Percentiles rank a stretch among this genome's conserved stretches.
Evolutionary conservation across 2,797 vertebrate species (phyloP).

Genomic region (Botia kubotai): DNA sequence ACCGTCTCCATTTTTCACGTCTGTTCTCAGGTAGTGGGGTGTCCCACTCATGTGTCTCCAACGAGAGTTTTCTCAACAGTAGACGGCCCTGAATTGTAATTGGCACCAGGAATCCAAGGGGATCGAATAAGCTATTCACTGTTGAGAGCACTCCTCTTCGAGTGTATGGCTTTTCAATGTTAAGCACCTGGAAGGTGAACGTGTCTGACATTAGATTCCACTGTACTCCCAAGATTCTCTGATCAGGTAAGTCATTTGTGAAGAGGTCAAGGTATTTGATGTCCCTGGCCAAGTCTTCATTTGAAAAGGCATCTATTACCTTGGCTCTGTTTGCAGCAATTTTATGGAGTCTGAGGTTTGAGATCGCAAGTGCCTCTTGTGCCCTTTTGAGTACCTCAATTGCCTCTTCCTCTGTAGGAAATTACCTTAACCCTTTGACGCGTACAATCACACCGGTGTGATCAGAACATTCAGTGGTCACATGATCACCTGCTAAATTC

Average conservation of each 20-base stretch:
- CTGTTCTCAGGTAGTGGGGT: not conserved
- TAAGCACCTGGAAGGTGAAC: not conserved
- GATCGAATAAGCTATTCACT: slow-evolving; percentile 42
- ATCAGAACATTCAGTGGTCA: too few species aligned
- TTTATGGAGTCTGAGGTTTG: slow-evolving; percentile 29
- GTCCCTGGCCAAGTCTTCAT: not conserved
- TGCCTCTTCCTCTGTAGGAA: slow-evolving; percentile 17
- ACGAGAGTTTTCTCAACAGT: slow-evolving; percentile 20
- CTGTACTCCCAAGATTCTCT: slow-evolving; percentile 5
- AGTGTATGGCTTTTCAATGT: not conserved
- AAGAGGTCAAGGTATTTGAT: slow-evolving; percentile 1
- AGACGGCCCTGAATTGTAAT: not conserved
- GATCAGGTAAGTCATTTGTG: slow-evolving; percentile 3
- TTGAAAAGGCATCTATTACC: slow-evolving; percentile 1
- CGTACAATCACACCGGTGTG: too few species aligned
- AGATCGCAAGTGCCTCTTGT: not conserved
- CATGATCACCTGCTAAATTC: too few species aligned
- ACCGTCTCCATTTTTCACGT: not conserved
- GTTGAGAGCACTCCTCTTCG: slow-evolving; percentile 52
- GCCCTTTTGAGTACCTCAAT: not conserved
- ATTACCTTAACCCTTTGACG: slow-evolving; percentile 13
- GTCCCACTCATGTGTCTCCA: not conserved
- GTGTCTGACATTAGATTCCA: not conserved
- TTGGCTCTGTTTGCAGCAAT: slow-evolving; percentile 6
- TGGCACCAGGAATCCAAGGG: not conserved